phyloP scores from a whole-genome alignment of 1,140 invertebrate genomes.

The Drosophila pandora region DNA sequence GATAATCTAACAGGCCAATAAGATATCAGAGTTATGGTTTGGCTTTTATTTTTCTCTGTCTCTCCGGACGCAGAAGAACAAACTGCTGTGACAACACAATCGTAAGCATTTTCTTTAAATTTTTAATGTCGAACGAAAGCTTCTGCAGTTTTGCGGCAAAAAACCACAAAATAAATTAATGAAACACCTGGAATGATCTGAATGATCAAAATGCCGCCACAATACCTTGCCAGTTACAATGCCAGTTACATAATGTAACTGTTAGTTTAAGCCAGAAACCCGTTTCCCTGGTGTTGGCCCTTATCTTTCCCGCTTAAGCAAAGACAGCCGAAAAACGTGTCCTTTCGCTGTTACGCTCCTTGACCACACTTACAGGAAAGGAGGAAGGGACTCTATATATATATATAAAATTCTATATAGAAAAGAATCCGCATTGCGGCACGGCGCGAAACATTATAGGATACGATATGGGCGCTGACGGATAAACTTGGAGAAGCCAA shows the following conservation, averaged over 20 bases:
- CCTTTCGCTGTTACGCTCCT: constrained; percentile 41
- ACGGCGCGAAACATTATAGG: constrained; percentile 25
- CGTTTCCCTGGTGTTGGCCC: constrained; percentile 34
- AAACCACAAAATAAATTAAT: constrained; percentile 13
- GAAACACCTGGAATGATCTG: constrained; percentile 34
- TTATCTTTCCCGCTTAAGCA: constrained; percentile 44
- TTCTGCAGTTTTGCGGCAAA: neutral
- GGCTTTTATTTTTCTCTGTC: neutral
- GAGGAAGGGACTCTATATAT: constrained; percentile 5
- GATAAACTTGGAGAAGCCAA: constrained; percentile 41
- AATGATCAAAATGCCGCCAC: constrained; percentile 3
- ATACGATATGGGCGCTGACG: constrained; percentile 2
- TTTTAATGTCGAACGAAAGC: neutral
- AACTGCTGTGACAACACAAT: constrained; percentile 5
- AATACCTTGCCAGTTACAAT: constrained; percentile 3
- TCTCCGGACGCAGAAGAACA: neutral
- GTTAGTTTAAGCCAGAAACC: constrained; percentile 34
- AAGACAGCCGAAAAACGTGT: constrained; percentile 40
- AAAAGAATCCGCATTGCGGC: constrained; percentile 60
- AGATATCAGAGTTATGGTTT: constrained; percentile 37
- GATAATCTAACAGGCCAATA: constrained; percentile 31
- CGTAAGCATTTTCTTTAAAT: neutral
- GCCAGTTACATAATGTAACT: constrained; percentile 39
- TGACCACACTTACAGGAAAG: constrained; percentile 15
- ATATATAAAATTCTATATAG: constrained; percentile 28